phyloP scores from a whole-genome alignment of 2,113 vertebrate species.

The Pterocles orientalis region DNA sequence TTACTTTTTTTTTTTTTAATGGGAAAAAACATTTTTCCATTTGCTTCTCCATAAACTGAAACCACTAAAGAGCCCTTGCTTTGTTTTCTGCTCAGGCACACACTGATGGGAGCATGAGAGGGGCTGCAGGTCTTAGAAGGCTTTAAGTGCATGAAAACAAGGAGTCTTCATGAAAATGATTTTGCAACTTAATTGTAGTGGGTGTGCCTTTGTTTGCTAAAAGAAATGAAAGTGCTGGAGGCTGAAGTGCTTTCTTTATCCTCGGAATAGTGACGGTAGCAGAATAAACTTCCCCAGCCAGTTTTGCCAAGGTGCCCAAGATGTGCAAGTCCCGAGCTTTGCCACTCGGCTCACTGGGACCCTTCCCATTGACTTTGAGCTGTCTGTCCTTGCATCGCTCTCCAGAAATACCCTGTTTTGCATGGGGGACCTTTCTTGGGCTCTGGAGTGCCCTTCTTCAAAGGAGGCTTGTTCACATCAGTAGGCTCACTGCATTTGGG shows the following conservation, averaged over 20 bases:
- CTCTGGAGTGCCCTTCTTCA: not conserved
- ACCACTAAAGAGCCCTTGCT: not conserved
- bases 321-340: not conserved
- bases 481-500: rapidly evolving
- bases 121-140: not conserved
- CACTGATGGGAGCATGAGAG: not conserved
- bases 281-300: not conserved
- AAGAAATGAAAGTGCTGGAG: constrained; percentile 49
- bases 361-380: not conserved
- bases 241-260: constrained; percentile 20
- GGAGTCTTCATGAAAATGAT: constrained; percentile 17
- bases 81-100: not conserved
- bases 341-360: not conserved
- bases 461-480: not conserved
- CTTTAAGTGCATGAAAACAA: constrained; percentile 22
- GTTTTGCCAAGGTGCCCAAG: not conserved
- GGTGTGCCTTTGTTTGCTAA: constrained; percentile 48
- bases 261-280: not conserved
- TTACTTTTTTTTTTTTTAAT: not conserved
- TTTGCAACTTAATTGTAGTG: constrained; percentile 51
- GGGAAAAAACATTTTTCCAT: not conserved
- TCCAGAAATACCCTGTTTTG: not conserved
- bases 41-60: not conserved
- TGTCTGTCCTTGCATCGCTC: rapidly evolving
- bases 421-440: not conserved